These are phyloP conservation scores for Phlogophora meticulosa DNA, from an alignment of 2,888 invertebrate genomes.

Conservation along the genomic window DNA sequence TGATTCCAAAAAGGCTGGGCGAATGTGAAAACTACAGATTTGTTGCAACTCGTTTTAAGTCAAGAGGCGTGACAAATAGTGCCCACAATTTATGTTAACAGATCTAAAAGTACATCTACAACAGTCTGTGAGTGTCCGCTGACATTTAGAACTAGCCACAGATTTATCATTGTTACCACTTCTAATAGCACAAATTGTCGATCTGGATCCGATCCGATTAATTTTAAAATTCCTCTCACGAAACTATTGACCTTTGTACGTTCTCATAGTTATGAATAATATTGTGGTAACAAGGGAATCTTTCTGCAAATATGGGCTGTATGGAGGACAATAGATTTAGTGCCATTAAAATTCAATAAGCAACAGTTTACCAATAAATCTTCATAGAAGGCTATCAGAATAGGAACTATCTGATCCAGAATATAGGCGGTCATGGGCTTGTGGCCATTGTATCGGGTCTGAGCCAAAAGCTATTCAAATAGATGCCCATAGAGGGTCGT, in stretches of 20 bases:
- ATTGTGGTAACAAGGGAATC: slow-evolving; percentile 66
- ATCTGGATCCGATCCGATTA: slow-evolving; percentile 72
- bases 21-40: not conserved
- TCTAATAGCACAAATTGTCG: slow-evolving; percentile 75
- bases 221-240: slow-evolving; percentile 75
- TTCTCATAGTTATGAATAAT: slow-evolving; percentile 75
- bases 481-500: slow-evolving; percentile 83
- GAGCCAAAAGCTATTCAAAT: slow-evolving; percentile 85
- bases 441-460: slow-evolving; percentile 77
- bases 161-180: slow-evolving; percentile 64
- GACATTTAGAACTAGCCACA: slow-evolving; percentile 70
- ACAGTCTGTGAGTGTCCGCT: slow-evolving; percentile 57
- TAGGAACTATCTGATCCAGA: slow-evolving; percentile 87
- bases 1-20: not conserved
- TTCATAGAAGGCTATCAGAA: slow-evolving; percentile 89
- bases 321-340: slow-evolving; percentile 79
- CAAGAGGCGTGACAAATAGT: slow-evolving; percentile 38
- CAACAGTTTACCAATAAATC: slow-evolving; percentile 85
- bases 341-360: slow-evolving; percentile 89
- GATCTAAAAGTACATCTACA: slow-evolving; percentile 45
- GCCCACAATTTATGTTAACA: slow-evolving; percentile 34
- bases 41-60: not conserved
- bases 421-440: slow-evolving; percentile 73
- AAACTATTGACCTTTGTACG: slow-evolving; percentile 71
- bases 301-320: slow-evolving; percentile 64